phyloP scores from a whole-genome alignment of 64 coral and sea anemone species.

The Montipora efflorescens region DNA sequence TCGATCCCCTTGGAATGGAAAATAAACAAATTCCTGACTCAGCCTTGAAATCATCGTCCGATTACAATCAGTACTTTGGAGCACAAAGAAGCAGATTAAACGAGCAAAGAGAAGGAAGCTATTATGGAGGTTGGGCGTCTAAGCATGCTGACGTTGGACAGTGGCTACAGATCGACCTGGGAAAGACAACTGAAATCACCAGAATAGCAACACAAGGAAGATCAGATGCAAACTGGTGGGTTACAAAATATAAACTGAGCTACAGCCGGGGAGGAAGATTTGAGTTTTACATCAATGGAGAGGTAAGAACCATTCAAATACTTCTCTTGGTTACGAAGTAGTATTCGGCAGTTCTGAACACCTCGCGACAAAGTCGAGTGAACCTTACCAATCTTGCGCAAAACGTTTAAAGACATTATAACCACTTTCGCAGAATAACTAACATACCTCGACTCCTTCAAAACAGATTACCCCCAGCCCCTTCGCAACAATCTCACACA shows the following conservation, averaged over 20 bases:
- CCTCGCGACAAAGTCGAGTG: no score
- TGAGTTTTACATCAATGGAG: slow-evolving; percentile 16
- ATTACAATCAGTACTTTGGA: slow-evolving; percentile 29
- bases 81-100: slow-evolving; percentile 22
- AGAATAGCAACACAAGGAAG: slow-evolving; percentile 24
- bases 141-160: slow-evolving; percentile 1
- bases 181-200: slow-evolving; percentile 24
- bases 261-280: slow-evolving; percentile 28
- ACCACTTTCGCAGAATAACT: no score
- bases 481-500: no score
- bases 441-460: no score
- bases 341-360: no score
- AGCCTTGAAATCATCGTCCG: slow-evolving; percentile 18
- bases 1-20: slow-evolving; percentile 12
- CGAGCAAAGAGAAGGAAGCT: background rate
- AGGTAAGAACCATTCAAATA: background rate
- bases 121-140: slow-evolving; percentile 40
- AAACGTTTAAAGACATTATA: no score
- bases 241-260: slow-evolving; percentile 14
- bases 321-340: no score
- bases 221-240: slow-evolving; percentile 35
- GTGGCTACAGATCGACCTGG: slow-evolving; percentile 26
- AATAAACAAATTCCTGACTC: slow-evolving; percentile 1
- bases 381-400: no score
- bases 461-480: no score